Evolutionary conservation across 2,113 vertebrate species (phyloP).

Genomic region (Tauraco erythrolophus): DNA sequence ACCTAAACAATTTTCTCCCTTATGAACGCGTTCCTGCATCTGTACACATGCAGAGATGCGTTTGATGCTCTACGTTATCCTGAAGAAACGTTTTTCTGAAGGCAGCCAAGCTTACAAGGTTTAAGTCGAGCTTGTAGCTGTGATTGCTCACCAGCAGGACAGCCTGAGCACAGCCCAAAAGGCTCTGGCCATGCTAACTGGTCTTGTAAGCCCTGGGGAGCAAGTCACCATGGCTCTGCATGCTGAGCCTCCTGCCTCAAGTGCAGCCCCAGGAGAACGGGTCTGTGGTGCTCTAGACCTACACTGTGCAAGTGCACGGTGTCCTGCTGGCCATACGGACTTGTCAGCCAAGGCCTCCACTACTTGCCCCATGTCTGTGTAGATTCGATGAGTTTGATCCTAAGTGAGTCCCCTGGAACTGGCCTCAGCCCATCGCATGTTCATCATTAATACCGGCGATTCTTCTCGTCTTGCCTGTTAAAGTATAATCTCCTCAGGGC

Average conservation of each 20-base stretch:
- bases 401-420: neutral
- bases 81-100: neutral
- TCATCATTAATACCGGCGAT: neutral
- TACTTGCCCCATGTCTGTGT: neutral
- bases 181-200: neutral
- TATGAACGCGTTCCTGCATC: neutral
- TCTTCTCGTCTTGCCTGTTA: neutral
- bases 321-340: accelerated
- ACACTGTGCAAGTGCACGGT: neutral
- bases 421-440: neutral
- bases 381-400: neutral
- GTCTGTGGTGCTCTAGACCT: neutral
- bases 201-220: neutral
- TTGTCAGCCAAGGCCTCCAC: neutral
- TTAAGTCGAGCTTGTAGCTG: neutral
- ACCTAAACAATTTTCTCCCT: neutral
- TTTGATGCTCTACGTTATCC: neutral
- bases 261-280: neutral
- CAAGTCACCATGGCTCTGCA: neutral
- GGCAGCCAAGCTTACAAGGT: neutral
- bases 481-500: neutral
- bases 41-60: neutral
- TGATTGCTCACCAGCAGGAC: too few relatives aligned
- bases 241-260: neutral
- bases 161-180: neutral